Percentiles rank a stretch among this genome's conserved stretches.
These are phyloP conservation scores for Brachyistius frenatus DNA, from an alignment of 2,113 vertebrate species.

Conservation along the genomic window DNA sequence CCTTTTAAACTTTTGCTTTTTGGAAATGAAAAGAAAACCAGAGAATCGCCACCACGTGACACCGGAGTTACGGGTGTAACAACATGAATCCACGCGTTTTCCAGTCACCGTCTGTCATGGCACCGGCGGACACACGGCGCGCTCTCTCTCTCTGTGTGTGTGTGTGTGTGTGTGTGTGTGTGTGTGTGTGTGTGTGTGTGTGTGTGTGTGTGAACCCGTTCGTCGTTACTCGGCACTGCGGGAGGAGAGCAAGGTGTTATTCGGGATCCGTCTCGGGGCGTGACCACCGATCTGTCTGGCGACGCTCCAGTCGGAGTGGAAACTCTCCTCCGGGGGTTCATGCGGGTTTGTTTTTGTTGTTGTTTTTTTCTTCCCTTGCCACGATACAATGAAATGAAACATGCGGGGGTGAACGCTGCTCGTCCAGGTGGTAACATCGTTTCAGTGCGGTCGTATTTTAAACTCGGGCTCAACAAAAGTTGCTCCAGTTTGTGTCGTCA, in stretches of 20 bases:
- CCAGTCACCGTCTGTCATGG: slow-evolving; percentile 29
- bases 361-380: slow-evolving; percentile 13
- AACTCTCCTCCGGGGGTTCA: slow-evolving; percentile 18
- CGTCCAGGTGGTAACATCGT: too few species aligned
- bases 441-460: too few species aligned
- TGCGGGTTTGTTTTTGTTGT: not conserved
- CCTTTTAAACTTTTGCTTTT: not conserved
- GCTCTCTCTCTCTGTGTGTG: too few species aligned
- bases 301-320: slow-evolving; percentile 26
- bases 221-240: slow-evolving; percentile 54
- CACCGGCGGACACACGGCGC: not conserved
- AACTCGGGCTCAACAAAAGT: too few species aligned
- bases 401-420: not conserved
- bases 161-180: too few species aligned
- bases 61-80: not conserved
- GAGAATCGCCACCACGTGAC: not conserved
- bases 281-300: slow-evolving; percentile 50
- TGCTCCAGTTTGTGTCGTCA: too few species aligned
- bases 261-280: slow-evolving; percentile 51
- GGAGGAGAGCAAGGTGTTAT: slow-evolving; percentile 47
- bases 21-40: not conserved
- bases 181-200: not conserved
- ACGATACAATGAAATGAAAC: not conserved
- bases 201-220: slow-evolving; percentile 38
- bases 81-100: not conserved